A percentile compares a stretch with the other conserved stretches of the same genome.
These are phyloP conservation scores for Xenus cinereus DNA, from an alignment of 2,113 vertebrate species.

Conservation along the genomic window DNA sequence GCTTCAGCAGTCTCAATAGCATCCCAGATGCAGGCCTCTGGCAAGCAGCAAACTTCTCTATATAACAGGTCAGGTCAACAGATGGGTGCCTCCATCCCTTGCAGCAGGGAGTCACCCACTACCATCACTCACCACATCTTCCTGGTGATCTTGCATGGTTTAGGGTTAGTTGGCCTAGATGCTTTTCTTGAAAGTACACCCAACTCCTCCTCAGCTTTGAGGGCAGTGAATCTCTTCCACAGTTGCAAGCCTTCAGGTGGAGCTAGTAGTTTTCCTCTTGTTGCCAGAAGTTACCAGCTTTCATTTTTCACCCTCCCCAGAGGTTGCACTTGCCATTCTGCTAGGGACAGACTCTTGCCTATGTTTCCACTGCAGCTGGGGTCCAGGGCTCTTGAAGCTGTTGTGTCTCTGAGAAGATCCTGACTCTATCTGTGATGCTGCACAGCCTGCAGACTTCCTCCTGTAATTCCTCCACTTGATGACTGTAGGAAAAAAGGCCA, in stretches of 20 bases:
- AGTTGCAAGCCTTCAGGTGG: neutral
- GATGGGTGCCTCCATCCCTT: neutral
- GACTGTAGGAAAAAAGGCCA: neutral
- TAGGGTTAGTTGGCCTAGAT: no score
- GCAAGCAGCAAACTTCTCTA: neutral
- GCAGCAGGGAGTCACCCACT: neutral
- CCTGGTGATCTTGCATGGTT: neutral
- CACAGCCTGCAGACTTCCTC: neutral
- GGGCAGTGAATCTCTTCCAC: no score
- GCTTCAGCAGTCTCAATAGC: neutral
- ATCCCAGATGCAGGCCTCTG: neutral
- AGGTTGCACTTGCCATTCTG: neutral
- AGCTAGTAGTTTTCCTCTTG: neutral
- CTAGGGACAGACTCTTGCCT: neutral
- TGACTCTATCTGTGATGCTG: neutral
- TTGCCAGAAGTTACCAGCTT: no score
- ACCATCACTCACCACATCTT: neutral
- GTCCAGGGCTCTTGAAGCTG: neutral
- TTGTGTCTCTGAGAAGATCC: neutral
- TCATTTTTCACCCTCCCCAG: neutral
- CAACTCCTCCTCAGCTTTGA: neutral
- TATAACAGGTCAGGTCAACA: neutral
- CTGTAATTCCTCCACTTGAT: neutral
- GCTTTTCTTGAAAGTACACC: neutral
- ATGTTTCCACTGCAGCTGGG: neutral